Evolutionary conservation across 1,140 invertebrate genomes (phyloP), one percentile per base, ranked within the genome.

Genomic region (Himalopsyche phryganea): DNA sequence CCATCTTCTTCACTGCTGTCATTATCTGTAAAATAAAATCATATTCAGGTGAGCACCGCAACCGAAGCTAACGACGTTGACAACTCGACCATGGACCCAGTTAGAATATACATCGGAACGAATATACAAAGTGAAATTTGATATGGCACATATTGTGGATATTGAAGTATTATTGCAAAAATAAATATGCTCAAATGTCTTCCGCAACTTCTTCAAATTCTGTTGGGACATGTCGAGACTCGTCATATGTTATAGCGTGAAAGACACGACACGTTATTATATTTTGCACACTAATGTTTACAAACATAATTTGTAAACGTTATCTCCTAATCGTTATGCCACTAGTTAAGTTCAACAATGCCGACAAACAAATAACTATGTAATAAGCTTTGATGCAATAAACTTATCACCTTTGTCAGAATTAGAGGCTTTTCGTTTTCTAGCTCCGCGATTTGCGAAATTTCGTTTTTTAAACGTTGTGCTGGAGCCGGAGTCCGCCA

Each of bases 401-500:
- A 17, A 11, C 6, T 7, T 10, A 3, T 38, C 50, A 53, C 58
- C 58, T 45, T 60, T 36, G 14, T 53, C 50, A 0, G 58, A 60
- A 14, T 32, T 50, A 13, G 51, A 53, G 17, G 54, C 49, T 6
- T 60, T 41, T 28, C 58, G 20, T 48, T 60, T 54, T 0, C 58
- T 44, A 20, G 38, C 48, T 32, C 45, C 47, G 15, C 56, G 56
- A 17, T 42, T 49, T 47, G 47, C 53, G 13, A 59, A 53, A 19
- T 15, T 36, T 47, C 57, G 52, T 33, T 59, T 59, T 42, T 53
- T 59, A 20, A 59, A 59, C 9, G 18, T 36, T 10, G 15, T n/a
- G 19, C 14, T 47, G 36, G 35, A 51, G 40, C 41, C 56, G 49
- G 15, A 45, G 35, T 57, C 54, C 13, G 54, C 54, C 53, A 56